phyloP scores from a whole-genome alignment of 2,797 vertebrate species.

The Taenioides sp. region DNA sequence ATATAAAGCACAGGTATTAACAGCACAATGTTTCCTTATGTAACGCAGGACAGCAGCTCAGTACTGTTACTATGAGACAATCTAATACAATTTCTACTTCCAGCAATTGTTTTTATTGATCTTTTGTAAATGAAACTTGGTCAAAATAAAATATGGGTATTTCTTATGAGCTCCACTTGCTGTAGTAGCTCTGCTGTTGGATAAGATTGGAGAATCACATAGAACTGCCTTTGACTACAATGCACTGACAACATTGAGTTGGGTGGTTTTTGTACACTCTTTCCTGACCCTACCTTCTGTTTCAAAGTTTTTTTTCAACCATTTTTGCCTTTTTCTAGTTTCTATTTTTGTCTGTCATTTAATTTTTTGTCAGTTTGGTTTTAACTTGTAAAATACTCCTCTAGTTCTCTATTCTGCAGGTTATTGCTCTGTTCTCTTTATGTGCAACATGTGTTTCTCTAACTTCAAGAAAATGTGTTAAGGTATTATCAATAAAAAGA shows the following conservation, averaged over 20 bases:
- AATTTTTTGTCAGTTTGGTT: constrained; percentile 64
- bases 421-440: constrained; percentile 78
- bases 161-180: background rate
- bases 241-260: constrained; percentile 70
- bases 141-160: background rate
- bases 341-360: constrained; percentile 37
- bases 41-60: constrained; percentile 18
- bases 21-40: constrained; percentile 10
- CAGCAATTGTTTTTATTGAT: background rate
- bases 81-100: constrained; percentile 14
- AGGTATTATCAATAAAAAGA: constrained; percentile 82
- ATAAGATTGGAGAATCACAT: constrained; percentile 16
- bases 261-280: constrained; percentile 48
- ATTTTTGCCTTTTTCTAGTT: constrained; percentile 63
- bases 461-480: constrained; percentile 79
- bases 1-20: constrained; percentile 33
- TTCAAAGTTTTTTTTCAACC: constrained; percentile 50
- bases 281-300: constrained; percentile 33
- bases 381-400: constrained; percentile 74
- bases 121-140: background rate
- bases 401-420: constrained; percentile 70
- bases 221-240: constrained; percentile 34
- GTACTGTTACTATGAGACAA: constrained; percentile 11
- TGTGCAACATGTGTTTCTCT: constrained; percentile 78
- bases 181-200: constrained; percentile 27